phyloP scores from a whole-genome alignment of 2,888 invertebrate species.

The Mellilla xanthometata region DNA sequence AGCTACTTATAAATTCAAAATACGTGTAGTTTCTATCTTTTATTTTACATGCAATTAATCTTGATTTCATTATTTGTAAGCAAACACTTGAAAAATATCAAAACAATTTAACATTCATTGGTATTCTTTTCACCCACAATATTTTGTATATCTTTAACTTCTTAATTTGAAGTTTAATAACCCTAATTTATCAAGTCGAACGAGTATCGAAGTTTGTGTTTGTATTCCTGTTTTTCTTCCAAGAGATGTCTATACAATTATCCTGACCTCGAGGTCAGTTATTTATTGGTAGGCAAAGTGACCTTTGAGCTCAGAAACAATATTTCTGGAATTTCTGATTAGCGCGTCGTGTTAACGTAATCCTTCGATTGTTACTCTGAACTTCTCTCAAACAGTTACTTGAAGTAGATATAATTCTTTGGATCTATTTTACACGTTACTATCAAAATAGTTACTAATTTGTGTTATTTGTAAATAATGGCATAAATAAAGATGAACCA shows the following conservation, averaged over 20 bases:
- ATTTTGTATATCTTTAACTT: conserved; percentile 21
- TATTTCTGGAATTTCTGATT: conserved; percentile 38
- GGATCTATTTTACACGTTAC: too few relatives aligned
- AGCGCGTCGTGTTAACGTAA: conserved; percentile 31
- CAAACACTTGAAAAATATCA: conserved; percentile 11
- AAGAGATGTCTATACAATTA: conserved; percentile 42
- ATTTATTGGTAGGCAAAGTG: conserved; percentile 46
- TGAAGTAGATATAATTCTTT: too few relatives aligned
- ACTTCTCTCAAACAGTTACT: too few relatives aligned
- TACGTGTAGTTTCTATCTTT: too few relatives aligned
- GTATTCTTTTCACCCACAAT: conserved; percentile 2
- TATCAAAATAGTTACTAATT: too few relatives aligned
- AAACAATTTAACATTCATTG: conserved; percentile 8
- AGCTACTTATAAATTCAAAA: too few relatives aligned
- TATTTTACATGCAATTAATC: too few relatives aligned
- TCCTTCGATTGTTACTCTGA: too few relatives aligned
- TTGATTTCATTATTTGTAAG: conserved; percentile 2
- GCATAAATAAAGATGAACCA: too few relatives aligned
- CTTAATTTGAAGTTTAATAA: conserved; percentile 19
- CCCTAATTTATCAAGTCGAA: conserved; percentile 34
- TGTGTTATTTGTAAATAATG: too few relatives aligned
- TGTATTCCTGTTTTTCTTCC: conserved; percentile 45
- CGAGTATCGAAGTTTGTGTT: conserved; percentile 25
- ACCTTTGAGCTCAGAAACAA: conserved; percentile 39
- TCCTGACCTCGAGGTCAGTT: conserved; percentile 52